Evolutionary conservation across 2,888 invertebrate species (phyloP), one percentile per base, ranked within the genome.

Genomic region (Vanessa cardui): DNA sequence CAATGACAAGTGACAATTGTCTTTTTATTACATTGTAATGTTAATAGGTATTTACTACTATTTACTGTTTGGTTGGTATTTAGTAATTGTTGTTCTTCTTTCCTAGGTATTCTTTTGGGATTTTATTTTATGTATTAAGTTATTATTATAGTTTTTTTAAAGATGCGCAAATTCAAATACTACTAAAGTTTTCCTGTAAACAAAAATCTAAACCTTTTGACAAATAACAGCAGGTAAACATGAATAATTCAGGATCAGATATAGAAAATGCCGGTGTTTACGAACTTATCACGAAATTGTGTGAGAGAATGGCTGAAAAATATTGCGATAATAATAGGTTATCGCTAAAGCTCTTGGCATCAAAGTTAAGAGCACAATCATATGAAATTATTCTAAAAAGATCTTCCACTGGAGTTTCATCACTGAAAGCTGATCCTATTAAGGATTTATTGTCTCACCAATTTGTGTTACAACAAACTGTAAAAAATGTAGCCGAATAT

Each of bases 361-460:
- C 78, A 6, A 88, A 87, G 80, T 88, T 92, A 89, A 82, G 91
- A 67, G 86, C 91, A 5, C 77, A 81, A 64, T 82, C 88, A 0
- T 93, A 87, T 68, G 92, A 91, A 76, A 86, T 93, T 26, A 87
- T 93, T 70, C 77, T 93, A 46, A 90, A 88, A 73, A 91, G 88
- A 75, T 81, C 86, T 12, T 59, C 76, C 1, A 77, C 81, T 72
- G 83, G 83, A 49, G 71, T 86, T 45, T 76, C 83, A 2, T 72
- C 71, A 2, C 70, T 72, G 7, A 77, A 76, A 47, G 80, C 80
- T 47, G 88, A 90, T 66, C 92, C 93, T 0, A 77, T 88, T 18
- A 77, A 82, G 16, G 90, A 90, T 64, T 77, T 93, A 65, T 73
- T 92, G 44, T 83, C 90, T 0, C 84, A 86, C 76, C 88, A 87